Conservation (phyloP, 2,113 vertebrate genomes). For the Alethe diademata region DNA sequence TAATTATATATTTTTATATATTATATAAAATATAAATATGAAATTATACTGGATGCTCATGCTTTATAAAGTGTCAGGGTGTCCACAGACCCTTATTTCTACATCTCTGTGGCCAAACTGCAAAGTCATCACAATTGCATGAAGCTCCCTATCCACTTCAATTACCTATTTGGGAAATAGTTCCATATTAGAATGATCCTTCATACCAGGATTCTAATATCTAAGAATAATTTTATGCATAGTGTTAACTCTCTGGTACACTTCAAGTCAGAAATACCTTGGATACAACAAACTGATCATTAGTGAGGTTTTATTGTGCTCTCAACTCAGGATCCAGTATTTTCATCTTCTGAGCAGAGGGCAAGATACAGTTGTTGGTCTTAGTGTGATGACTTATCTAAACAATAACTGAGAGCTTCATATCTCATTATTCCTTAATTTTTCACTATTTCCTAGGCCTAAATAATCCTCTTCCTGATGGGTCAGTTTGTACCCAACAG, state of each 20-base stretch:
- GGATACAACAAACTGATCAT: background rate
- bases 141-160: background rate
- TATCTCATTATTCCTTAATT: background rate
- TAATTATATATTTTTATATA: background rate
- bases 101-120: background rate
- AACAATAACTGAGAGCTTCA: background rate
- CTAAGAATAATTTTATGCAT: background rate
- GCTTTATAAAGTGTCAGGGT: background rate
- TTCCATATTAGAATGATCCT: background rate
- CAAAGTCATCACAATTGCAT: background rate
- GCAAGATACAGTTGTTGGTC: background rate
- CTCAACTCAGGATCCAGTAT: background rate
- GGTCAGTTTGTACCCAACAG: background rate
- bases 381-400: background rate
- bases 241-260: background rate
- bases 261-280: background rate
- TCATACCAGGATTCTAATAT: background rate
- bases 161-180: background rate
- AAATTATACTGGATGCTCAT: background rate
- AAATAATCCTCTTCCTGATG: background rate
- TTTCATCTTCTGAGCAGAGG: background rate
- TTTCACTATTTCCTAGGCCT: background rate
- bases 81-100: background rate
- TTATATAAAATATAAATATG: background rate
- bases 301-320: background rate